Base-by-base conservation (phyloP, 2,113 vertebrate species). In the Odocoileus virginianus region DNA sequence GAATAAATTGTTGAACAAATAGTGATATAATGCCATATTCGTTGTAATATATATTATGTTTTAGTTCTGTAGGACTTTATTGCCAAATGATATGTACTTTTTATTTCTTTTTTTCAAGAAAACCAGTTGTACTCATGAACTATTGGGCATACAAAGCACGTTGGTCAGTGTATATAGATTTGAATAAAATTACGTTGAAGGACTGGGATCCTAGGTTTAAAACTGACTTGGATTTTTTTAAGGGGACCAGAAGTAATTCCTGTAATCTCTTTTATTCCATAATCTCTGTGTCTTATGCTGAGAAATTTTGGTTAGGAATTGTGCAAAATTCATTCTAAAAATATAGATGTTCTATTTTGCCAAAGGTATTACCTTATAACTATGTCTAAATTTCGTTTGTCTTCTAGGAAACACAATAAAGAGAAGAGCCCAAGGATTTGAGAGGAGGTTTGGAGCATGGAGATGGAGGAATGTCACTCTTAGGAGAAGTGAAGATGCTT, bases 361-460 rank as follows among this genome's bases (percentile, higher is more conserved):
- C 27, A 30, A 71, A 54, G 58, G 64, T 28, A 33, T 45, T 60
- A 74, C 9, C 61, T 87, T 45, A 25, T 91, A 71, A 95, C 6
- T 81, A 50, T 86, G 43, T 90, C 79, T 85, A 57, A 93, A 88
- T 94, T 14, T 91, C 25, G n/a, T 52, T 89, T 95, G 40, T 85
- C 43, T 93, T 97, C 91, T 91, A 79, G 76, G 85, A 96, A 97
- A 67, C 74, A 82, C 15, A 54, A 43, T 86, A 28, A 93, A 88
- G 33, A 84, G 47, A 60, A 93, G 85, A 88, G 23, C 43, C 57
- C 40, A 28, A 28, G 28, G 12, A 90, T 67, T 11, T 47, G 7
- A 36, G 76, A 40, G 88, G 64, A 40, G 6, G 6, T 47, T 54
- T 95, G 64, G 76, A 47, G 25, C 43, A 0, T 61, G 52, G 52